Base-by-base conservation (phyloP, 2,113 vertebrate genomes). In the Abramis brama region DNA sequence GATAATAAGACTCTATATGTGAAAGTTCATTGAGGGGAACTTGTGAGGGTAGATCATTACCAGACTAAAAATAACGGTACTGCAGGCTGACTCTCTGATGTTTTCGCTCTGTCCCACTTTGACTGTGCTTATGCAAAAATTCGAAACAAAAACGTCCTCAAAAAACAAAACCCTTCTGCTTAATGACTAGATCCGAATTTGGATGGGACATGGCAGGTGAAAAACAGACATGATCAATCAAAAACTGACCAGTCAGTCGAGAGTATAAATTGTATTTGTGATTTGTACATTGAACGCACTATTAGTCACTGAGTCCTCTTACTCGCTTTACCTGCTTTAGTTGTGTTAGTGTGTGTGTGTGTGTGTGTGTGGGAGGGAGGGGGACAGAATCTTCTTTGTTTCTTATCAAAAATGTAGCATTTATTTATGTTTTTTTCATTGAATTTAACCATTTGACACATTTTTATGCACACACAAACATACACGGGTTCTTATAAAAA, bases 31-130 rank as follows among this genome's bases (percentile, higher is more conserved):
- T 59, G 50, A 73, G 7, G 52, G 30, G 66, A 59, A 83, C 68
- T 83, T 83, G 64, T 59, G 68, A 39, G 52, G 80, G 52, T 70
- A 70, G 82, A 83, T 83, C 82, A 83, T 83, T 83, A 73, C 82
- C 68, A n/a, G 50, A 21, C 82, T 83, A 83, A 83, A 83, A 83
- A 83, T 83, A 73, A 57, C 52, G 19, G 4, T 73, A 59, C 68
- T 73, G 30, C 50, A 74, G 50, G 68, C 66, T 83, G 39, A 36
- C 13, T 82, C 80, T 83, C 82, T 74, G 66, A 83, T 83, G 82
- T 70, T 36, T 83, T 10, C 6, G 4, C 47, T 74, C 68, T 83
- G 82, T 36, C 50, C 68, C 50, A 74, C 82, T 83, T 83, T 57
- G 50, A 57, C 30, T 19, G 50, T 6, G 50, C 82, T 83, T 59